Conservation (phyloP, 1,140 invertebrate species). For the Achroia grisella region DNA sequence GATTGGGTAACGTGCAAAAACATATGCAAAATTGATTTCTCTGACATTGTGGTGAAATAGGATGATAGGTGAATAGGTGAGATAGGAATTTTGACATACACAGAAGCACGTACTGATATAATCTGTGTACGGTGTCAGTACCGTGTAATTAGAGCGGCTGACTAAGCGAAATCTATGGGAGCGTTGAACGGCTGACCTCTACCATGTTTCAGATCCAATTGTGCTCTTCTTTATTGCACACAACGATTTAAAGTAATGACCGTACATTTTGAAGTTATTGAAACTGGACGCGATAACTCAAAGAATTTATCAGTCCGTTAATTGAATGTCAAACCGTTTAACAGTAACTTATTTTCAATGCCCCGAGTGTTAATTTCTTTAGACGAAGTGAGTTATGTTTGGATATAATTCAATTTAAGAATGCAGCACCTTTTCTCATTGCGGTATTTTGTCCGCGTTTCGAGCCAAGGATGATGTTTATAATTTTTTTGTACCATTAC, state of each 20-base stretch:
- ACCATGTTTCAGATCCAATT: constrained; percentile 17
- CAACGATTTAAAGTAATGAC: constrained; percentile 21
- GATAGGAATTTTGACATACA: constrained; percentile 32
- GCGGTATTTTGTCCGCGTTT: constrained; percentile 8
- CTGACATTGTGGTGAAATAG: no score
- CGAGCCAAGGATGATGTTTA: constrained; percentile 16
- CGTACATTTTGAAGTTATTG: constrained; percentile 16
- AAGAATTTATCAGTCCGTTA: constrained; percentile 41
- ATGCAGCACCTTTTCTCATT: constrained; percentile 7
- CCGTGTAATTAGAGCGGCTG: constrained; percentile 34
- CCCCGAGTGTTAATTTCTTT: constrained; percentile 22
- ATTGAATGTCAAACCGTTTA: constrained; percentile 48
- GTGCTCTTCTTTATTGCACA: constrained; percentile 24
- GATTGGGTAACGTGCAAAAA: neutral
- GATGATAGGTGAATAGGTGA: constrained; percentile 7
- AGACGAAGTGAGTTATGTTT: constrained; percentile 8
- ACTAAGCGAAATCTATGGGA: constrained; percentile 38
- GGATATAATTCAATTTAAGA: constrained; percentile 6
- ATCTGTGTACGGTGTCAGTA: constrained; percentile 20
- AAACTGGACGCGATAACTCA: constrained; percentile 20
- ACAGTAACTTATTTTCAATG: constrained; percentile 36
- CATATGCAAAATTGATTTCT: neutral
- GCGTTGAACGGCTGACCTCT: constrained; percentile 20
- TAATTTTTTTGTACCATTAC: constrained; percentile 35
- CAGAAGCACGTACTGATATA: constrained; percentile 15